These are phyloP conservation scores for Pollicipes pollicipes DNA, from an alignment of 1,140 invertebrate species.

Conservation along the genomic window DNA sequence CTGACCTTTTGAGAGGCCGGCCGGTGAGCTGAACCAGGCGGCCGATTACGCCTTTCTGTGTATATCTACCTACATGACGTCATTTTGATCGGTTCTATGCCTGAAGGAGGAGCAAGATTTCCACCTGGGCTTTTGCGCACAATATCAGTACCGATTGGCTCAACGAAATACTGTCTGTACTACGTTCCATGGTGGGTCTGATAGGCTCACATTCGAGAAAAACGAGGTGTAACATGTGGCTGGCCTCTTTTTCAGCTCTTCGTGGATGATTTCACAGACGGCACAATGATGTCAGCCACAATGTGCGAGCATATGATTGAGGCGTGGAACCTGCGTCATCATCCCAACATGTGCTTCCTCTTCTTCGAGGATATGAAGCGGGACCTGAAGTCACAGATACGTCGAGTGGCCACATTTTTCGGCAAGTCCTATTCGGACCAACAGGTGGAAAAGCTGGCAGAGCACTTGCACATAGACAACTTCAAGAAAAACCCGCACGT, in stretches of 20 bases:
- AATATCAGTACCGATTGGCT: too few species aligned
- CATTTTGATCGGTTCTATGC: too few species aligned
- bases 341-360: constrained; percentile 19
- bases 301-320: constrained; percentile 16
- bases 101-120: too few species aligned
- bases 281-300: constrained; percentile 4
- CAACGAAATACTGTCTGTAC: too few species aligned
- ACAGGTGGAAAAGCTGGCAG: constrained; percentile 17
- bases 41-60: too few species aligned
- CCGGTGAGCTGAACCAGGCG: too few species aligned
- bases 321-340: constrained; percentile 17
- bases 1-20: too few species aligned
- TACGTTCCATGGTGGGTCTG: too few species aligned
- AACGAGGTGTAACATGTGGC: too few species aligned
- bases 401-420: constrained; percentile 27
- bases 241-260: constrained; percentile 3
- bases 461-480: constrained; percentile 13
- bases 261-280: constrained; percentile 6
- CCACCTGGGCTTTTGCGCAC: too few species aligned
- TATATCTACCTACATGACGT: too few species aligned
- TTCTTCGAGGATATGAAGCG: constrained; percentile 22
- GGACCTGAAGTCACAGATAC: constrained; percentile 18
- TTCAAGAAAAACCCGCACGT: constrained; percentile 27
- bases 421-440: constrained; percentile 23
- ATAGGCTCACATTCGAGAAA: too few species aligned